These are phyloP conservation scores for Thalassaphorura encarpata DNA, from an alignment of 1,140 invertebrate genomes.

Conservation along the genomic window DNA sequence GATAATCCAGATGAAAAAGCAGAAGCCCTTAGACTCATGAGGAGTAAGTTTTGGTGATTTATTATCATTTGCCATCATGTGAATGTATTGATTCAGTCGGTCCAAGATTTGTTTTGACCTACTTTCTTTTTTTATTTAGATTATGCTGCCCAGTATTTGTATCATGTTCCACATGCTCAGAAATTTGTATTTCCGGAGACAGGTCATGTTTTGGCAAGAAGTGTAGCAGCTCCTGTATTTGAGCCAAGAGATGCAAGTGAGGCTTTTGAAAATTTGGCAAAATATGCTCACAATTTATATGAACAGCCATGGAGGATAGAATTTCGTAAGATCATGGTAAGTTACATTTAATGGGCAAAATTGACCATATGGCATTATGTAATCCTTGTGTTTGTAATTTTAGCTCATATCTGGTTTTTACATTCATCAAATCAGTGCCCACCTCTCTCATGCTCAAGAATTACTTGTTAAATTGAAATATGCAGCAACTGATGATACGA, in stretches of 20 bases:
- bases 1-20: too few relatives aligned
- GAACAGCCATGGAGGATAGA: constrained; percentile 80
- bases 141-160: constrained; percentile 65
- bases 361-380: not conserved
- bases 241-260: constrained; percentile 65
- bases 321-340: constrained; percentile 63
- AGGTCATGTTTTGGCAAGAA: constrained; percentile 55
- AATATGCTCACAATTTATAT: constrained; percentile 73
- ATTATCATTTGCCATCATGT: too few relatives aligned
- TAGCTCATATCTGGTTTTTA: constrained; percentile 76
- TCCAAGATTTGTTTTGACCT: too few relatives aligned
- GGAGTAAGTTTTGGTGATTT: too few relatives aligned
- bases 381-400: constrained; percentile 33
- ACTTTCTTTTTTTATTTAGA: too few relatives aligned
- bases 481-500: constrained; percentile 46
- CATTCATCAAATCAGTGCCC: constrained; percentile 71
- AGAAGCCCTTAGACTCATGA: too few relatives aligned
- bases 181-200: constrained; percentile 68
- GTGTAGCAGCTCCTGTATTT: constrained; percentile 57
- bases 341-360: constrained; percentile 4
- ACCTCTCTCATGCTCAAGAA: constrained; percentile 59
- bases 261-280: constrained; percentile 70
- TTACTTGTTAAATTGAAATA: constrained; percentile 76
- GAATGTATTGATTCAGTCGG: too few relatives aligned
- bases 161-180: constrained; percentile 60